Conservation (phyloP, 2,888 invertebrate genomes). For the Cheilosia scutellata region DNA sequence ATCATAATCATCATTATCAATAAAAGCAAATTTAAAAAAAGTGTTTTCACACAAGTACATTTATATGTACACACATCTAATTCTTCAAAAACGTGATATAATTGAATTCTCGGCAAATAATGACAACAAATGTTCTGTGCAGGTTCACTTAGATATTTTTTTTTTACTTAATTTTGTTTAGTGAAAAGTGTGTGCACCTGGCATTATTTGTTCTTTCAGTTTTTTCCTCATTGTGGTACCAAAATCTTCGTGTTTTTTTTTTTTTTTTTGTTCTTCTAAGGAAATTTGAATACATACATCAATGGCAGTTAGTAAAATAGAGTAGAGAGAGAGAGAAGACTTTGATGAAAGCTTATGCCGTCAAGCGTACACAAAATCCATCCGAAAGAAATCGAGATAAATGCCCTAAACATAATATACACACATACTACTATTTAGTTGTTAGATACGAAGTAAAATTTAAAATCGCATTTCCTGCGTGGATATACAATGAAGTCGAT, state of each 20-base stretch:
- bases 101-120: constrained; percentile 31
- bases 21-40: constrained; percentile 16
- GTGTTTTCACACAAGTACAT: constrained; percentile 4
- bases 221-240: constrained; percentile 42
- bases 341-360: constrained; percentile 68
- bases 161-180: constrained; percentile 19
- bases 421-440: constrained; percentile 26
- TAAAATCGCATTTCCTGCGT: constrained; percentile 31
- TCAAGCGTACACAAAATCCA: constrained; percentile 69
- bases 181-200: constrained; percentile 64
- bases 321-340: constrained; percentile 61
- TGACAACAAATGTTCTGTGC: constrained; percentile 53
- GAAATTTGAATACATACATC: constrained; percentile 65
- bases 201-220: constrained; percentile 40
- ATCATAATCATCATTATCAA: constrained; percentile 40
- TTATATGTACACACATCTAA: too few species aligned
- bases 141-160: constrained; percentile 15
- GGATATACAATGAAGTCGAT: constrained; percentile 57
- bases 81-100: neutral
- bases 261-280: constrained; percentile 41
- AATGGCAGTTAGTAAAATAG: constrained; percentile 60
- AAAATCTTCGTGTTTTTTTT: constrained; percentile 37
- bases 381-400: constrained; percentile 71
- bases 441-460: constrained; percentile 22
- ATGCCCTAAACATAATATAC: constrained; percentile 47